Conservation (phyloP, 2,797 vertebrate genomes). For the Macropus fuliginosus region DNA sequence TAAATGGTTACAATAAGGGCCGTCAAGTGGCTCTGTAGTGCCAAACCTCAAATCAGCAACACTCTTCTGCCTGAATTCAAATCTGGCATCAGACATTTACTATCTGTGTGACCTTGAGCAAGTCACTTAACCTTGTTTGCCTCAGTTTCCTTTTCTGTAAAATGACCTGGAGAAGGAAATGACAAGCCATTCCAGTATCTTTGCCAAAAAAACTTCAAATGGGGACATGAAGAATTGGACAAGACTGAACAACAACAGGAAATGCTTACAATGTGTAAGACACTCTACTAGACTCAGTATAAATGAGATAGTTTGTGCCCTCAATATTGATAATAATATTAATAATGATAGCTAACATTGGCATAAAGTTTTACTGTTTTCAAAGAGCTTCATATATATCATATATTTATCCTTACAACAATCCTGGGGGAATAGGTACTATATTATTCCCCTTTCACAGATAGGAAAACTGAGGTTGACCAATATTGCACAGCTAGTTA, state of each 20-base stretch:
- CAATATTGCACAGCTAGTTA: neutral
- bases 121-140: neutral
- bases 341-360: neutral
- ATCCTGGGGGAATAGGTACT: neutral
- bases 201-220: neutral
- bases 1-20: neutral
- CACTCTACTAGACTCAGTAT: neutral
- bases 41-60: neutral
- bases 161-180: neutral
- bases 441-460: neutral
- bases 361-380: neutral
- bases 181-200: neutral
- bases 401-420: neutral
- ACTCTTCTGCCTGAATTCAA: neutral
- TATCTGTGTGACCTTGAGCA: neutral
- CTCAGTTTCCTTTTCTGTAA: neutral
- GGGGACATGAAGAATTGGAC: neutral
- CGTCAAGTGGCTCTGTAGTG: neutral
- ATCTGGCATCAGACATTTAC: neutral
- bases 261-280: neutral
- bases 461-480: neutral
- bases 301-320: neutral
- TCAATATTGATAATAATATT: neutral
- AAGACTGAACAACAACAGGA: neutral
- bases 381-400: neutral